Evolutionary conservation across 1,140 invertebrate species (phyloP), one percentile per base, ranked within the genome.

Genomic region (Heliconius hewitsoni): DNA sequence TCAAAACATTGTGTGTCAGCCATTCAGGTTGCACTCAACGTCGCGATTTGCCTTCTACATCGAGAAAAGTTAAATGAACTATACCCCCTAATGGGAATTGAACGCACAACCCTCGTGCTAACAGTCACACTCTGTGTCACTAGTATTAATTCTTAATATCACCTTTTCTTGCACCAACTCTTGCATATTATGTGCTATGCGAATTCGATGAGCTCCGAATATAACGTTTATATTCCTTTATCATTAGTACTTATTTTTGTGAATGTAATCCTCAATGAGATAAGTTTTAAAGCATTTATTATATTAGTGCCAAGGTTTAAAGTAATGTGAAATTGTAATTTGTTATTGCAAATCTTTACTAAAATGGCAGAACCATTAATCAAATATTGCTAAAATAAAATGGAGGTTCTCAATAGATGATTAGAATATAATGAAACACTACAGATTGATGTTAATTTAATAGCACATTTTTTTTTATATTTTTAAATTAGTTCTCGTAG

Each of bases 221-320:
- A 16, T 46, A 3, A 46, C 42, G 42, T 46, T 16, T 46, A 16
- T 16, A 16, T 46, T 46, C 4, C 11, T 52, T 52, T 66, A 60
- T n/a, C 18, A 57, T 57, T 57, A 23, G 23, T 23, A 57, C n/a
- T n/a, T 0, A 30, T 60, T 60, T 60, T 60, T 30, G 60, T 30
- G 60, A 66, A 66, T 3, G 57, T 1, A 27, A 13, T 1, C n/a
- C 23, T 11, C 27, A 60, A 60, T 60, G 9, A 23, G 8, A 23
- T 11, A 60, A 60, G 9, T 60, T 23, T 13, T 60, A 11, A 27
- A 27, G 60, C 27, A 66, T 66, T 30, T 66, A 66, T 66, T 66
- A 66, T 66, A 66, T 66, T 66, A 66, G 60, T 66, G 60, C 60
- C 60, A 66, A 66, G 60, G 60, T 16, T 66, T 66, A 27, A 27